Evolutionary conservation across 1,140 invertebrate species (phyloP).

Genomic region (Cyrtorhinus lividipennis): DNA sequence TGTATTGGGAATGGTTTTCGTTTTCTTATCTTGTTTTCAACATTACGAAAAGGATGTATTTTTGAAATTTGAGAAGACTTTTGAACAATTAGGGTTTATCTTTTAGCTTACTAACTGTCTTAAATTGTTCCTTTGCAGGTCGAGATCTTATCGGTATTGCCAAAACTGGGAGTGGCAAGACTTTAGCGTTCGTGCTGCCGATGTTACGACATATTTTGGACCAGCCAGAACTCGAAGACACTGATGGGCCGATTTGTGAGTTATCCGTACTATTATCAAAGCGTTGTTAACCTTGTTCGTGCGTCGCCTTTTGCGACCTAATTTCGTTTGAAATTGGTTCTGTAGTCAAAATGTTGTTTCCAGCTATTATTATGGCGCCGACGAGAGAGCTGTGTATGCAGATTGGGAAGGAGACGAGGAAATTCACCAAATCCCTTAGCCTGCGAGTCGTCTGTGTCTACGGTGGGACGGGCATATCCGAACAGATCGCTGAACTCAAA

Average conservation of each 20-base stretch:
- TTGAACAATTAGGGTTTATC: too few species aligned
- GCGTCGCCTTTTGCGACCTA: too few species aligned
- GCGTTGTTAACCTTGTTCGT: too few species aligned
- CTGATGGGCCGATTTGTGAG: conserved; percentile 83
- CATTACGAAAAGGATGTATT: too few species aligned
- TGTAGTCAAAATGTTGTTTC: too few species aligned
- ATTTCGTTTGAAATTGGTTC: too few species aligned
- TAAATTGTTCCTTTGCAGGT: too few species aligned
- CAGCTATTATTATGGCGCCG: conserved; percentile 89
- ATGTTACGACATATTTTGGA: conserved; percentile 98
- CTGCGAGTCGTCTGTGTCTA: conserved; percentile 92
- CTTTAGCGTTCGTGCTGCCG: conserved; percentile 91
- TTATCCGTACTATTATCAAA: too few species aligned
- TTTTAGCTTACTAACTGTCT: too few species aligned
- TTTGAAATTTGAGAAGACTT: too few species aligned
- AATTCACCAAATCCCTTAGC: conserved; percentile 80
- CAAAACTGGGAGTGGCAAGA: conserved; percentile 98
- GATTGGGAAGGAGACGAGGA: conserved; percentile 92
- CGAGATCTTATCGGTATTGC: conserved; percentile 97
- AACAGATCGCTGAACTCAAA: conserved; percentile 96
- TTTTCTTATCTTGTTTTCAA: too few species aligned
- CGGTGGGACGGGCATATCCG: conserved; percentile 93
- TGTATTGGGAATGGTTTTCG: too few species aligned
- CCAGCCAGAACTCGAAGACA: conserved; percentile 82
- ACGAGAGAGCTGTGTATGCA: conserved; percentile 98